Evolutionary conservation across 2,113 vertebrate species (phyloP), one percentile per base, ranked within the genome.

Genomic region (Furnarius figulus): DNA sequence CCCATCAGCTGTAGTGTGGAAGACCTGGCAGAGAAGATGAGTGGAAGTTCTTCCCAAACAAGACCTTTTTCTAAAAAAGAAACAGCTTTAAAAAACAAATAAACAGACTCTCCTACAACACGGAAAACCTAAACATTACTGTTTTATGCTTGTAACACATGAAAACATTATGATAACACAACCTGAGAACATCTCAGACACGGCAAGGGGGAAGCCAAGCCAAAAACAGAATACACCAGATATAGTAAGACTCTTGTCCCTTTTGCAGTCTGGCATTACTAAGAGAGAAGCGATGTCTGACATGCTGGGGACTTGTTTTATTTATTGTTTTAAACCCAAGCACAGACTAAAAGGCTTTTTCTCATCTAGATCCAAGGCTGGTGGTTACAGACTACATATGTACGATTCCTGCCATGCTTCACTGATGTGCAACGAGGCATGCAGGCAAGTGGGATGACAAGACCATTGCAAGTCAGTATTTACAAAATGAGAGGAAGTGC

Each of bases 361-460:
- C 27, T 58, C 52, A 68, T 72, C 72, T 59, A 74, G 8, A 61
- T 40, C 15, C 25, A 86, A 77, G 46, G 52, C 44, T 91, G 62
- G n/a, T 73, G 62, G 58, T 90, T 79, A 46, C 62, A 76, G 10
- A 25, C 22, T 5, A 25, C 8, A 1, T 33, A 31, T 0, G 0
- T 6, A 78, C 0, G 0, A 79, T 53, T 72, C 74, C 61, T 72
- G 73, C n/a, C 7, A 10, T n/a, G 68, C 81, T 82, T 78, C 88
- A 80, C 15, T 0, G 2, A n/a, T 12, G 25, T 61, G 72, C 71
- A 66, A n/a, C 0, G 0, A 33, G 46, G 59, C 72, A 39, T 14
- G 7, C 55, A 86, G 53, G 39, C 42, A 49, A 80, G 37, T 6
- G 23, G 40, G 40, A 92, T 84, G 74, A 50, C 30, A 31, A 62